A percentile compares a stretch with the other conserved stretches of the same genome.
Conservation (phyloP, 2,797 vertebrate genomes). For the Xenentodon cancila region DNA sequence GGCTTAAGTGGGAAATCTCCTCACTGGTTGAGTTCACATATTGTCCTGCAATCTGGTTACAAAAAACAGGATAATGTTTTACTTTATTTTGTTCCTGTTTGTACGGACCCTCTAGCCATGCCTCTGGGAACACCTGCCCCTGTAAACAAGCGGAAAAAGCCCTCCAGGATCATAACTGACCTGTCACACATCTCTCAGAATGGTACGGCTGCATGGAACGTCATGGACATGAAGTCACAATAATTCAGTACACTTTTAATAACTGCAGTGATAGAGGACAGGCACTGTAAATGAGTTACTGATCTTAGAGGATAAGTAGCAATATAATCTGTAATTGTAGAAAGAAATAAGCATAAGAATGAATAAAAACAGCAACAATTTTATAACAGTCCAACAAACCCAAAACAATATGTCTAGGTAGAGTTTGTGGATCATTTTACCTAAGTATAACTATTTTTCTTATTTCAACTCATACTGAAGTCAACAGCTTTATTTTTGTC, state of each 20-base stretch:
- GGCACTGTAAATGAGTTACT: not conserved
- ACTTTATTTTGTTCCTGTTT: slow-evolving; percentile 17
- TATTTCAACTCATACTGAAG: too few species aligned
- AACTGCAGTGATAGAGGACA: slow-evolving; percentile 17
- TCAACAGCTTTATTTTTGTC: too few species aligned
- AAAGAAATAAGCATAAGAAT: not conserved
- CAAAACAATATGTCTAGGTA: too few species aligned
- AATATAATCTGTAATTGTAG: not conserved
- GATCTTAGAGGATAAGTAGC: not conserved
- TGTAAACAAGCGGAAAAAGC: slow-evolving; percentile 94
- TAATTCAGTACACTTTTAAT: slow-evolving; percentile 12
- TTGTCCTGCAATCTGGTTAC: not conserved
- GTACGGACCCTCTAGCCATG: slow-evolving; percentile 80
- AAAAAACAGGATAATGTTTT: not conserved
- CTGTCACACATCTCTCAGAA: slow-evolving; percentile 84
- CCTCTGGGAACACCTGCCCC: slow-evolving; percentile 93
- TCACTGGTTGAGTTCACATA: not conserved
- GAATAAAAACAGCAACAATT: too few species aligned
- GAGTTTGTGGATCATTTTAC: too few species aligned
- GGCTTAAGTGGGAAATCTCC: too few species aligned
- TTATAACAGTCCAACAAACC: too few species aligned
- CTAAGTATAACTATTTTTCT: too few species aligned
- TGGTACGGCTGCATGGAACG: slow-evolving; percentile 70
- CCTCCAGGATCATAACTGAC: slow-evolving; percentile 91
- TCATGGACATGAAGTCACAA: slow-evolving; percentile 26